A percentile compares a stretch with the other conserved stretches of the same genome.
Evolutionary conservation across 2,113 vertebrate species (phyloP).

Genomic region (Macquaria ambigua): DNA sequence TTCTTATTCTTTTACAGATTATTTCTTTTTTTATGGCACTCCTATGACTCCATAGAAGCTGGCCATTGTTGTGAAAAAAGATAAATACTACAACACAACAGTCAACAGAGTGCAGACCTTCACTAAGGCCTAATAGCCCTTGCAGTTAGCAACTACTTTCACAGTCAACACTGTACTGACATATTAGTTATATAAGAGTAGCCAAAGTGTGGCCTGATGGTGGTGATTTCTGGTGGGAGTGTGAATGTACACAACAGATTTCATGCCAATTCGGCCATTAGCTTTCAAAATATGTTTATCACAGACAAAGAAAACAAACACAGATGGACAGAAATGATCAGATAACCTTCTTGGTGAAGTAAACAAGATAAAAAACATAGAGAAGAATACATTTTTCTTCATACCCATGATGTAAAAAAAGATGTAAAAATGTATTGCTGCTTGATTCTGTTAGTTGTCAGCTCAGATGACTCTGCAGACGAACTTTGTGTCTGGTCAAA

Average conservation of each 20-base stretch:
- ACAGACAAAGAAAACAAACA: slow-evolving; percentile 28
- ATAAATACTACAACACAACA: background rate
- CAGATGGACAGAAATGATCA: slow-evolving; percentile 26
- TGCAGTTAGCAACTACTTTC: background rate
- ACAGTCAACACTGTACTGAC: slow-evolving; percentile 2
- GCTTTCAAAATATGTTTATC: slow-evolving; percentile 34
- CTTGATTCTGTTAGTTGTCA: background rate
- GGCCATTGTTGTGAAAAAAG: background rate
- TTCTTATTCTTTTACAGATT: too few relatives aligned
- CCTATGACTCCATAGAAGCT: too few relatives aligned
- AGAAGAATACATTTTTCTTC: background rate
- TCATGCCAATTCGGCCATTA: background rate
- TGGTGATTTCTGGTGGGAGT: slow-evolving; percentile 23
- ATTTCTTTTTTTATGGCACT: too few relatives aligned
- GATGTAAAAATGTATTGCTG: too few relatives aligned
- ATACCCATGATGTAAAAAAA: background rate
- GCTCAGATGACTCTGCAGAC: background rate
- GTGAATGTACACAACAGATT: slow-evolving; percentile 40
- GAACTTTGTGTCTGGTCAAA: slow-evolving; percentile 6
- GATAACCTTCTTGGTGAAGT: background rate
- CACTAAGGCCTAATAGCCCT: background rate
- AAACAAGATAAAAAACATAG: background rate
- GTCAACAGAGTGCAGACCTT: background rate
- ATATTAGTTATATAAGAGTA: background rate
- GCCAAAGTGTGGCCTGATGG: background rate